Percentiles rank a stretch among this genome's conserved stretches.
phyloP scores from a whole-genome alignment of 2,797 vertebrate genomes.

The Discoglossus pictus region DNA sequence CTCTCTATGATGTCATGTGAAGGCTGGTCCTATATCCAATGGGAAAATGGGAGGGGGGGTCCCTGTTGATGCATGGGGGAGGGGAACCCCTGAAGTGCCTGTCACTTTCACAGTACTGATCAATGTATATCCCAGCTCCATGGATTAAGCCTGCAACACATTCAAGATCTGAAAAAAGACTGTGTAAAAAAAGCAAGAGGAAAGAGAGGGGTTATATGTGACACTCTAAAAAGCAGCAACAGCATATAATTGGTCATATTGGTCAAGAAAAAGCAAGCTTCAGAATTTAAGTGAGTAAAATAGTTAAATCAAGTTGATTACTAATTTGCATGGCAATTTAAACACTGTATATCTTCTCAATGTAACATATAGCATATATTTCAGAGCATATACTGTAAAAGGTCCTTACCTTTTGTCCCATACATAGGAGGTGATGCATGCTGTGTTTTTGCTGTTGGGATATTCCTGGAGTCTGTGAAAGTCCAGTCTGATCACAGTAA shows the following conservation, averaged over 20 bases:
- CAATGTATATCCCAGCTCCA: constrained; percentile 34
- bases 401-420: too few relatives aligned
- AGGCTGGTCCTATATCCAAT: constrained; percentile 43
- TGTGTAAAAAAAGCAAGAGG: neutral
- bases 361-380: too few relatives aligned
- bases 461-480: too few relatives aligned
- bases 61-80: constrained; percentile 47
- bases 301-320: too few relatives aligned
- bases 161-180: neutral
- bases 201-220: neutral
- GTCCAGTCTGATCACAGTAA: too few relatives aligned
- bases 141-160: constrained; percentile 6
- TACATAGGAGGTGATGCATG: too few relatives aligned
- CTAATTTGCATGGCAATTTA: too few relatives aligned
- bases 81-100: constrained; percentile 56
- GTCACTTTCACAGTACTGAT: constrained; percentile 53
- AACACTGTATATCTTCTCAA: too few relatives aligned
- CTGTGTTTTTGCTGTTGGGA: too few relatives aligned
- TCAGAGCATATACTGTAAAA: too few relatives aligned
- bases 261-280: neutral
- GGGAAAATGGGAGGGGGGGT: constrained; percentile 48
- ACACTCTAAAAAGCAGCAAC: too few relatives aligned
- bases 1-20: constrained; percentile 47
- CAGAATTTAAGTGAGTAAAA: too few relatives aligned
- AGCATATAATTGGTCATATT: neutral